Percentiles rank a stretch among this genome's conserved stretches.
These are phyloP conservation scores for Melanotaenia maccullochi DNA, from an alignment of 2,797 vertebrate genomes.

Conservation along the genomic window DNA sequence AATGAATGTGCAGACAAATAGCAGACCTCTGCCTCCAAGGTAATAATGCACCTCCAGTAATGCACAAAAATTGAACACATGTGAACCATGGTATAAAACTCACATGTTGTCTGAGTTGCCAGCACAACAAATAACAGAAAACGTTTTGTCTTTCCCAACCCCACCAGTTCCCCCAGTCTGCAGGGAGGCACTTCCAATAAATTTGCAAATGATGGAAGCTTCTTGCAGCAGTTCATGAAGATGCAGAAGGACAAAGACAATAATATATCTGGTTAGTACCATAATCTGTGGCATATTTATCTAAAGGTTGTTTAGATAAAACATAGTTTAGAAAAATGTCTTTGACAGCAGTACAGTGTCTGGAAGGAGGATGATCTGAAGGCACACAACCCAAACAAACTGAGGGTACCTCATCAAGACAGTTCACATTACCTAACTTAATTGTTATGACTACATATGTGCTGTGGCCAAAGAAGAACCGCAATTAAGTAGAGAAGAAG, in stretches of 20 bases:
- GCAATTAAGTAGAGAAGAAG: neutral
- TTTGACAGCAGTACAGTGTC: too few species aligned
- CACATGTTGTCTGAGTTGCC: neutral
- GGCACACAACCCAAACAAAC: neutral
- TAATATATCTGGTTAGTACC: conserved; percentile 70
- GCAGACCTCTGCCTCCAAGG: conserved; percentile 79
- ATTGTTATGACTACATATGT: neutral
- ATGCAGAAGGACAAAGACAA: conserved; percentile 91
- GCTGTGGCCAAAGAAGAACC: neutral
- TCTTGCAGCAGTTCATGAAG: conserved; percentile 97
- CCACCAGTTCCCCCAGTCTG: conserved; percentile 68
- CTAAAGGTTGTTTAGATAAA: neutral
- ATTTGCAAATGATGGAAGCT: conserved; percentile 97
- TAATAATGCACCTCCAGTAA: conserved; percentile 47
- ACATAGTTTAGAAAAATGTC: too few species aligned
- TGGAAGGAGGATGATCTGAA: too few species aligned
- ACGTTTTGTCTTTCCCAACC: conserved; percentile 17
- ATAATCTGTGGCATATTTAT: neutral
- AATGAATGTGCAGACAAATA: conserved; percentile 71
- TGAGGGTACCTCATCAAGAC: neutral
- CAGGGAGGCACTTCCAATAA: conserved; percentile 88
- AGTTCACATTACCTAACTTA: neutral
- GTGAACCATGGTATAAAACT: neutral
- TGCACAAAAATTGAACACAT: neutral
- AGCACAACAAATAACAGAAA: too few species aligned